Evolutionary conservation across 2,797 vertebrate species (phyloP), one percentile per base, ranked within the genome.

Genomic region (Microctenopoma steveboyesi): DNA sequence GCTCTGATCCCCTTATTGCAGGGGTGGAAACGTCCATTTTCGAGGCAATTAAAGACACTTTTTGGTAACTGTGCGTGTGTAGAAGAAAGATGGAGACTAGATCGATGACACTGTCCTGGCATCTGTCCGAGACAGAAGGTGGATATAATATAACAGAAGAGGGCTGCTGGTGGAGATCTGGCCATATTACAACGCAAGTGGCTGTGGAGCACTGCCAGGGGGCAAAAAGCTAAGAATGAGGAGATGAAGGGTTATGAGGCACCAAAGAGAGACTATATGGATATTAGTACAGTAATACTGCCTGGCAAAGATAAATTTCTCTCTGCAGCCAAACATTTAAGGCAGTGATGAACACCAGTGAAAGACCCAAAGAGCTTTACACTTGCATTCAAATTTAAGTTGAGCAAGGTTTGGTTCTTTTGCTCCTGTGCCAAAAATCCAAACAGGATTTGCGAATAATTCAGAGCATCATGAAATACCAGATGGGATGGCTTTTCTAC

Each of bases 21-120:
- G 86, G 85, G 91, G 89, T 91, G 89, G 90, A 90, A 89, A 88
- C 69, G 78, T 85, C 85, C 69, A 88, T 92, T 93, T 93, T 90
- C 79, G 40, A 92, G 88, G 79, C 88, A 89, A 93, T 92, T 91
- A 88, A 89, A 87, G 82, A 52, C 76, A 81, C 70, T 88, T 90
- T 89, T 86, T 76, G 73, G 67, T 81, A 77, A 84, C 64, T 56
- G 64, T 49, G 59, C 15, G 37, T 30, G 16, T 48, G 76, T 40
- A 54, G 63, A 66, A 70, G 60, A 78, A 77, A 59, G 76, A 71
- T 57, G 61, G 74, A 40, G 4, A 30, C 39, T 57, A 43, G 74
- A 82, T 80, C 69, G 62, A 65, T 64, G 43, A 56, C 27, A 14
- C n/a, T 42, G 72, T 52, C 61, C 68, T 72, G 64, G 70, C 76